Conservation (phyloP, 1,140 invertebrate species). For the fruit fly (Drosophila melanogaster) region Release_6_plus_ISO1_MT NT_037436.4:21529001-21529500, state of each 20-base stretch:
- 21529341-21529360: background rate
- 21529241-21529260: background rate
- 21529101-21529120: background rate
- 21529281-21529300: slow-evolving; percentile 11
- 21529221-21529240: slow-evolving; percentile 65
- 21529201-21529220: slow-evolving; percentile 89
- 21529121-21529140: background rate
- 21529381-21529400: background rate
- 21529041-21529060: slow-evolving; percentile 95
- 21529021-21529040: slow-evolving; percentile 93
- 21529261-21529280: slow-evolving; percentile 3
- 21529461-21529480: too few relatives aligned
- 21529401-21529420: background rate
- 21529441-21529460: too few relatives aligned
- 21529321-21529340: background rate
- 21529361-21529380: background rate
- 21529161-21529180: slow-evolving; percentile 88
- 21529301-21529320: slow-evolving; percentile 25
- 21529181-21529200: slow-evolving; percentile 87
- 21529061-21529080: slow-evolving; percentile 91
- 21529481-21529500: too few relatives aligned
- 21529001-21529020: slow-evolving; percentile 90
- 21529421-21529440: too few relatives aligned
- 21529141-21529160: slow-evolving; percentile 90
- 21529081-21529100: slow-evolving; percentile 85